Percentiles rank a stretch among this genome's conserved stretches.
These are phyloP conservation scores for Macrotis lagotis DNA, from an alignment of 2,113 vertebrate species.

Conservation along the genomic window DNA sequence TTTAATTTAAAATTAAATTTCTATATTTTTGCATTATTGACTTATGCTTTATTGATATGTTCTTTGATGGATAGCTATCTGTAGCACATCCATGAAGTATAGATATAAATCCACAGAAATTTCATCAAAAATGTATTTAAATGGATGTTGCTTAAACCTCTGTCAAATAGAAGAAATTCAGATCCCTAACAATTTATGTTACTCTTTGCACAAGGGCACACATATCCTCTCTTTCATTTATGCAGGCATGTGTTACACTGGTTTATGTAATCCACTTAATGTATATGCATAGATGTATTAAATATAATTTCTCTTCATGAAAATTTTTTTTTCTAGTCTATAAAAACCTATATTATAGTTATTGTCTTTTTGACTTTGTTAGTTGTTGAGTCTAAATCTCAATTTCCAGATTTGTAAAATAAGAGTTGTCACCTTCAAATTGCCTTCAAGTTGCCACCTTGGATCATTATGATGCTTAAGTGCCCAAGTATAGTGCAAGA, in stretches of 20 bases:
- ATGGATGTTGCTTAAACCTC: background rate
- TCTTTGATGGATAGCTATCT: slow-evolving; percentile 37
- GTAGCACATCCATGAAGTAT: background rate
- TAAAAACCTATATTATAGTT: background rate
- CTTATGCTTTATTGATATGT: slow-evolving; percentile 35
- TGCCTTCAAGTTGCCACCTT: background rate
- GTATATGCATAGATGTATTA: background rate
- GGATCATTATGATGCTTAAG: background rate
- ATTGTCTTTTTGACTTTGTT: background rate
- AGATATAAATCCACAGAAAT: background rate
- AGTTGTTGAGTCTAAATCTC: background rate
- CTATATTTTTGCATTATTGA: slow-evolving; percentile 42
- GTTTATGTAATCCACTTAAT: background rate
- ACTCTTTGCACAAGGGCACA: background rate
- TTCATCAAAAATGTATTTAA: background rate
- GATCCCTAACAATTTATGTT: background rate
- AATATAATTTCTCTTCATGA: background rate
- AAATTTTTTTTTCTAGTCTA: background rate
- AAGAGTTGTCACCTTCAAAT: background rate
- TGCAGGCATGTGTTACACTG: background rate
- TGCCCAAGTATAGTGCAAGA: background rate
- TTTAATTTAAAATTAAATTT: slow-evolving; percentile 47
- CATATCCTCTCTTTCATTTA: no score
- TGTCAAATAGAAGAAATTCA: slow-evolving; percentile 16
- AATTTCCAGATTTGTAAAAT: background rate